Evolutionary conservation across 2,888 invertebrate genomes (phyloP).

Genomic region (Orthonychiurus folsomi): DNA sequence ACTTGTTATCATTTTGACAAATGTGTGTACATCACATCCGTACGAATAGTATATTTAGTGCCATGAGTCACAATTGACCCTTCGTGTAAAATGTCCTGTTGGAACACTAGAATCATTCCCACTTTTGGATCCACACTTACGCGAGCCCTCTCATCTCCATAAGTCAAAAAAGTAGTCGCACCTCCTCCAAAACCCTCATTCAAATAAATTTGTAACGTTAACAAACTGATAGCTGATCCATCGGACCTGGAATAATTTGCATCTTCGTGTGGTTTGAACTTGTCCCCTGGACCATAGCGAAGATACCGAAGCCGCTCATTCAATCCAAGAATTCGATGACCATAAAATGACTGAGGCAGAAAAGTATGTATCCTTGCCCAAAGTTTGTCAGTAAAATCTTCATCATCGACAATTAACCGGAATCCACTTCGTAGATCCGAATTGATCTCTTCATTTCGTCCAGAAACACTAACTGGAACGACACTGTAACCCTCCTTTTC

Average conservation of each 20-base stretch:
- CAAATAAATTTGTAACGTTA: slow-evolving; percentile 17
- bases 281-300: slow-evolving; percentile 4
- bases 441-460: background rate
- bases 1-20: background rate
- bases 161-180: slow-evolving; percentile 12
- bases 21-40: slow-evolving; percentile 12
- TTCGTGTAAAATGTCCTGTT: slow-evolving; percentile 15
- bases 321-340: slow-evolving; percentile 6
- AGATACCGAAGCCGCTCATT: slow-evolving; percentile 17
- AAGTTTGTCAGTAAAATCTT: slow-evolving; percentile 10
- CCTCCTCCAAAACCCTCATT: slow-evolving; percentile 15
- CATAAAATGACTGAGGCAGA: slow-evolving; percentile 4
- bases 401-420: slow-evolving; percentile 16
- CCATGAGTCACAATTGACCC: slow-evolving; percentile 7
- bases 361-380: slow-evolving; percentile 5
- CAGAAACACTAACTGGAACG: background rate
- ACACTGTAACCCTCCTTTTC: slow-evolving; percentile 12
- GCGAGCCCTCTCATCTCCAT: background rate
- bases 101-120: slow-evolving; percentile 8
- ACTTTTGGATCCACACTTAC: slow-evolving; percentile 4
- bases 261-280: slow-evolving; percentile 13
- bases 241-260: background rate
- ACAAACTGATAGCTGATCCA: background rate
- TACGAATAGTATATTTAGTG: slow-evolving; percentile 12
- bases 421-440: slow-evolving; percentile 9